Conservation (phyloP, 2,888 invertebrate species). For the Argyresthia goedartella region DNA sequence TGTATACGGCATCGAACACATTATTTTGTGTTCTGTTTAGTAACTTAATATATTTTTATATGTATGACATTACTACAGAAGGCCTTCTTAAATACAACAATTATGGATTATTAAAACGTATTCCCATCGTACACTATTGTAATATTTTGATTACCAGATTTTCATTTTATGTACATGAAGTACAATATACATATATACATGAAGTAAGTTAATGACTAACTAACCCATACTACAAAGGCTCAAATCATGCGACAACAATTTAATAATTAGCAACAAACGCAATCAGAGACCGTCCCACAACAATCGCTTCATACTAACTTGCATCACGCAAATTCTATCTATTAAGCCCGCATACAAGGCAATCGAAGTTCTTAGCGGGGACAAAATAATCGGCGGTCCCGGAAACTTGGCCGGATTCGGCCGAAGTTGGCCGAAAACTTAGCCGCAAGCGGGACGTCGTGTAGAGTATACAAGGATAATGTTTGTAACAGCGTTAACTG, state of each 20-base stretch:
- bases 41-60: too few relatives aligned
- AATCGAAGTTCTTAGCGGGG: slow-evolving; percentile 47
- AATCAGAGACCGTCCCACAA: slow-evolving; percentile 16
- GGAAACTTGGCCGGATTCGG: slow-evolving; percentile 41
- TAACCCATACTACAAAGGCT: background rate
- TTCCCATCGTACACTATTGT: too few relatives aligned
- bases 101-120: too few relatives aligned
- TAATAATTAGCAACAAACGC: slow-evolving; percentile 15
- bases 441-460: slow-evolving; percentile 21
- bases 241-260: too few relatives aligned
- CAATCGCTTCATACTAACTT: slow-evolving; percentile 18
- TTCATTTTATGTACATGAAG: too few relatives aligned
- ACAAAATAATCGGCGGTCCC: slow-evolving; percentile 26
- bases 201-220: background rate
- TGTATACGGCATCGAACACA: too few relatives aligned
- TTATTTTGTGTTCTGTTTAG: too few relatives aligned
- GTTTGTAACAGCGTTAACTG: background rate
- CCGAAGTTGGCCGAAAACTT: slow-evolving; percentile 14
- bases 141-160: too few relatives aligned
- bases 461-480: background rate
- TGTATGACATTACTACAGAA: too few relatives aligned
- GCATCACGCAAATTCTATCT: slow-evolving; percentile 42
- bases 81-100: too few relatives aligned
- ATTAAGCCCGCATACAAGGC: slow-evolving; percentile 29
- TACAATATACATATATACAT: too few relatives aligned